A percentile compares a stretch with the other conserved stretches of the same genome.
Conservation (phyloP, 2,797 vertebrate species). For the Eidolon dupreanum region DNA sequence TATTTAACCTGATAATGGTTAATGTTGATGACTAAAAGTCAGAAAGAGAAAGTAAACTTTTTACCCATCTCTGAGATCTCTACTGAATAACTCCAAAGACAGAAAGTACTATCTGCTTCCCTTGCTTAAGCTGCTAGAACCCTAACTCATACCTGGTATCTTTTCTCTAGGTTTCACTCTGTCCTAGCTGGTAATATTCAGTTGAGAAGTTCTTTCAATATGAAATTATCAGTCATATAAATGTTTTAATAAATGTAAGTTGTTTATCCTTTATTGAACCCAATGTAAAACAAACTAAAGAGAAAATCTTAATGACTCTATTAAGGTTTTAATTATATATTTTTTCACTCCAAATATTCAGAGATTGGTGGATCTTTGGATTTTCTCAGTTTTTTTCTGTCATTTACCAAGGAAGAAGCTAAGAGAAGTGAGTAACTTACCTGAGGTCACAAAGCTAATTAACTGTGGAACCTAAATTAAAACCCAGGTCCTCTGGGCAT, state of each 20-base stretch:
- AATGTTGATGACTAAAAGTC: not conserved
- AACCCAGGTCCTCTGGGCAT: slow-evolving; percentile 27
- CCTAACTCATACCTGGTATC: not conserved
- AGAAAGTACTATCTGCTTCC: not conserved
- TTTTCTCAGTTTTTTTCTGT: not conserved
- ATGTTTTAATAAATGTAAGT: not conserved
- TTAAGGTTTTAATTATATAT: slow-evolving; percentile 36
- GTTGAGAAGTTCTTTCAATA: not conserved
- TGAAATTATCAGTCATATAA: not conserved
- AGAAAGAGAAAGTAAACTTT: not conserved
- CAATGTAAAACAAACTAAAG: not conserved
- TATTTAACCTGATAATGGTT: not conserved
- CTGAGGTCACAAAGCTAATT: slow-evolving; percentile 64
- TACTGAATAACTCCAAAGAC: not conserved
- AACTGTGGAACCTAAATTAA: slow-evolving; percentile 53
- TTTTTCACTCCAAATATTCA: slow-evolving; percentile 15
- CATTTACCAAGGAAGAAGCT: slow-evolving; percentile 32
- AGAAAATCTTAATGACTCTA: slow-evolving; percentile 27
- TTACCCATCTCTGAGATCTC: not conserved
- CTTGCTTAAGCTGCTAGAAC: not conserved
- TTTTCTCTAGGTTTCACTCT: not conserved
- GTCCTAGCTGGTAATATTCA: not conserved
- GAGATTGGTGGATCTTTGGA: slow-evolving; percentile 4
- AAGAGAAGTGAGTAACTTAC: slow-evolving; percentile 54
- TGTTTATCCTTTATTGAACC: slow-evolving; percentile 23